phyloP scores from a whole-genome alignment of 1,140 invertebrate species.

The Tetranychus urticae region DNA sequence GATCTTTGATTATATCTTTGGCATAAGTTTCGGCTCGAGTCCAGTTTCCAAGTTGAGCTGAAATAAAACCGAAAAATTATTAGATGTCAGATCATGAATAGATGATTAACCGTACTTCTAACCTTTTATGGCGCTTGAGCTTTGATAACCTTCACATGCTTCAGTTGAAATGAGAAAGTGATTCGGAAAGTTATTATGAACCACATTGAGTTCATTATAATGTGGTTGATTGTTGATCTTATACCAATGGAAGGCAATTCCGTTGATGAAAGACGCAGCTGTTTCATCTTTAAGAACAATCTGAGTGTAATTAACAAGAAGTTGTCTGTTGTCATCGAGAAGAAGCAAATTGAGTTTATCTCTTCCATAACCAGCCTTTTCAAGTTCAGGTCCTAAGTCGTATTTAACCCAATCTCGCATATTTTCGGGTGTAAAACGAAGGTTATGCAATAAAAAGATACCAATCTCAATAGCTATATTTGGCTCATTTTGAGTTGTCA shows the following conservation, averaged over 20 bases:
- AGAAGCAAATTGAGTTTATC: constrained; percentile 10
- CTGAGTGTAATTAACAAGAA: not conserved
- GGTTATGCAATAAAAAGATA: not conserved
- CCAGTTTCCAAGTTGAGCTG: constrained; percentile 6
- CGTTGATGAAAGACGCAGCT: constrained; percentile 2
- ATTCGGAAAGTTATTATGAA: constrained; percentile 29
- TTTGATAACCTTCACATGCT: constrained; percentile 17
- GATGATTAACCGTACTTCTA: no score
- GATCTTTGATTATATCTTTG: constrained; percentile 13
- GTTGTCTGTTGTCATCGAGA: not conserved
- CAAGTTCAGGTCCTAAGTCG: not conserved
- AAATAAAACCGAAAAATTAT: not conserved
- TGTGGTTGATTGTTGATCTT: not conserved
- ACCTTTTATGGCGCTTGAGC: not conserved
- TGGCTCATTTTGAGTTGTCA: constrained; percentile 36
- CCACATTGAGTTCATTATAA: constrained; percentile 15
- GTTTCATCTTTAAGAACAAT: constrained; percentile 4
- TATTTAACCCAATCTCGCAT: constrained; percentile 1
- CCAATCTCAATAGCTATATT: not conserved
- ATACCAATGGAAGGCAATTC: constrained; percentile 44
- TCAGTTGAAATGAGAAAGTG: constrained; percentile 38
- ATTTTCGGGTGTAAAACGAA: not conserved
- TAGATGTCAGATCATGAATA: no score
- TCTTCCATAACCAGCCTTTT: constrained; percentile 18
- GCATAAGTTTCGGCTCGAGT: constrained; percentile 4